These are phyloP conservation scores for Camponotus pennsylvanicus DNA, from an alignment of 1,140 invertebrate genomes.

Conservation along the genomic window DNA sequence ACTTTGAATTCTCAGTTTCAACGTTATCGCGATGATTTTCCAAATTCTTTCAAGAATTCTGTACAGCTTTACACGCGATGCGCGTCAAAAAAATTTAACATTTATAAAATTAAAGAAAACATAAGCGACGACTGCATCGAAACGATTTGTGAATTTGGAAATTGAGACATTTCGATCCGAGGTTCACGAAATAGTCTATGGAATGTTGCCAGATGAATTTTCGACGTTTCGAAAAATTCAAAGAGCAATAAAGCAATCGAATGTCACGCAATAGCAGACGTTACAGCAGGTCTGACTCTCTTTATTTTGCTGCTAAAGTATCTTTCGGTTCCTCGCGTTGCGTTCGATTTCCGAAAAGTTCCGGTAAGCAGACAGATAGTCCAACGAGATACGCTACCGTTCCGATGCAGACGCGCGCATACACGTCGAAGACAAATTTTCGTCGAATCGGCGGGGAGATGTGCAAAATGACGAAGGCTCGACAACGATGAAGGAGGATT, in stretches of 20 bases:
- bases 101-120: conserved; percentile 35
- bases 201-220: not conserved
- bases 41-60: conserved; percentile 19
- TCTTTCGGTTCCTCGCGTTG: not conserved
- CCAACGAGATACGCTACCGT: conserved; percentile 67
- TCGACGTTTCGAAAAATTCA: not conserved
- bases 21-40: conserved; percentile 30
- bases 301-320: not conserved
- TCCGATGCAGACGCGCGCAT: conserved; percentile 69
- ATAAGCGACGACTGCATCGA: not conserved
- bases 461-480: conserved; percentile 52
- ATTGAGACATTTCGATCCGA: not conserved
- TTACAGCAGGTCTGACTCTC: not conserved
- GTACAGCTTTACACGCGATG: conserved; percentile 22
- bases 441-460: conserved; percentile 34
- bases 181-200: not conserved
- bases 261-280: not conserved
- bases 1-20: not conserved
- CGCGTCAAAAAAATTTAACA: conserved; percentile 48
- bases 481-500: conserved; percentile 37
- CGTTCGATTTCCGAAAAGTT: conserved; percentile 72
- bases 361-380: conserved; percentile 67
- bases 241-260: not conserved
- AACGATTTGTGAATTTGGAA: not conserved
- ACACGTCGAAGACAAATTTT: conserved; percentile 30